Base-by-base conservation (phyloP, 2,797 vertebrate genomes). In the Numenius phaeopus region DNA sequence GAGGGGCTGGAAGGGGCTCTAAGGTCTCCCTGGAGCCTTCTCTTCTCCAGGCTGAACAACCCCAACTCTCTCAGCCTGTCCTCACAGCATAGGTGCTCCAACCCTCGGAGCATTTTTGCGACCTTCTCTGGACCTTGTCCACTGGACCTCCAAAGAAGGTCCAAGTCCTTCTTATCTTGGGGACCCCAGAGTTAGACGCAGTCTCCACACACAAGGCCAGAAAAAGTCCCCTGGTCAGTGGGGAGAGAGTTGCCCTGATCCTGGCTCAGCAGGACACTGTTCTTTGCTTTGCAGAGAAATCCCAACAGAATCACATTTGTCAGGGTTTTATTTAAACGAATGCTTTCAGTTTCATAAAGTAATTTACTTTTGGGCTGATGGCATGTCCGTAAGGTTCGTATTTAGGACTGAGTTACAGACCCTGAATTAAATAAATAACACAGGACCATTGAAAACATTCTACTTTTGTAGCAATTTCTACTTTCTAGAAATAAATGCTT, bases 371-470 rank as follows among this genome's bases (percentile, higher is more conserved):
- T 15, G 40, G 34, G 24, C 14, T 66, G 50, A 58, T n/a, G 22
- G 4, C 17, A 4, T 1, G 0, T 18, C 11, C 76, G 8, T 16
- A 50, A 13, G 50, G 22, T 65, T 67, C 17, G 14, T 72, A 50
- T 42, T 89, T 65, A 57, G 52, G n/a, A 61, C 42, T 29, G 29
- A 87, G 22, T 89, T 61, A 49, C 29, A 76, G n/a, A 24, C 16
- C 4, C 5, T 47, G 21, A 87, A 65, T 49, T 71, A 85, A 89
- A 80, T 24, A 87, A 71, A 32, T 67, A 62, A 44, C n/a, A 67
- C 2, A 9, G 14, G 88, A 42, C 8, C 14, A 59, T 40, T 47
- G 29, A 77, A 55, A 0, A 1, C 0, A 1, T 83, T 58, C 9
- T 62, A 27, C 3, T 54, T 88, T 27, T 50, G 12, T 27, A 62